These are phyloP conservation scores for Chaetura pelagica DNA, from an alignment of 2,113 vertebrate species.

Conservation along the genomic window DNA sequence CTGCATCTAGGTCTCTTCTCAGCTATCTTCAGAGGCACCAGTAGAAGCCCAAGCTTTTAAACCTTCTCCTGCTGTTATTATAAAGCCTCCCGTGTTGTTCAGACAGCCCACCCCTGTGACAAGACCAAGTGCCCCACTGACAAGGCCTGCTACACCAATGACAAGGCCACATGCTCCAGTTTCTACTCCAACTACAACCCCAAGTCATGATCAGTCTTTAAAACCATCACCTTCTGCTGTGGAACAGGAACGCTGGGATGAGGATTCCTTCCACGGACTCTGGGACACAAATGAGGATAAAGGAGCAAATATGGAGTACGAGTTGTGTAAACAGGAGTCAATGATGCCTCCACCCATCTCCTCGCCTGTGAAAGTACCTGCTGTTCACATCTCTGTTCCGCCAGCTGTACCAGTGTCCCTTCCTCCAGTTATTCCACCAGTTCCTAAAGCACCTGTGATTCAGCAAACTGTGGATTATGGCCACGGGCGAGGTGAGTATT, in stretches of 20 bases:
- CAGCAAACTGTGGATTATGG: conserved; percentile 96
- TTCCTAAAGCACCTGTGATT: conserved; percentile 81
- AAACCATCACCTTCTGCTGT: conserved; percentile 73
- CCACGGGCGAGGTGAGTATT: conserved; percentile 84
- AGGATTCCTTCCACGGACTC: conserved; percentile 85
- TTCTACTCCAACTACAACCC: conserved; percentile 64
- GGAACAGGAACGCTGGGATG: conserved; percentile 83
- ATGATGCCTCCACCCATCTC: conserved; percentile 61
- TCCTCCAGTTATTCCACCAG: conserved; percentile 72
- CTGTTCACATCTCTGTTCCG: conserved; percentile 63
- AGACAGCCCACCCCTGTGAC: conserved; percentile 77
- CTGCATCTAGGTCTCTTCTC: conserved; percentile 66
- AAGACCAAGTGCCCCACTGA: conserved; percentile 71
- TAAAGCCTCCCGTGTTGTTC: conserved; percentile 80
- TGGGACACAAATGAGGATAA: conserved; percentile 86
- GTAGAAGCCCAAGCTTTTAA: conserved; percentile 66
- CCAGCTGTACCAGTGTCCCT: conserved; percentile 67
- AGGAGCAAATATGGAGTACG: conserved; percentile 77
- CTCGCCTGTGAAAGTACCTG: conserved; percentile 64
- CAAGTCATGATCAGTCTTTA: conserved; percentile 72
- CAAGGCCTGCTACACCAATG: conserved; percentile 73
- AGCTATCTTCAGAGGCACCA: conserved; percentile 58
- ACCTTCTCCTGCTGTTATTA: conserved; percentile 73
- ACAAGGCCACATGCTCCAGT: conserved; percentile 73
- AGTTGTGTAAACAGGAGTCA: conserved; percentile 65